Evolutionary conservation across 2,113 vertebrate species (phyloP), one percentile per base, ranked within the genome.

Genomic region (Tautogolabrus adspersus): DNA sequence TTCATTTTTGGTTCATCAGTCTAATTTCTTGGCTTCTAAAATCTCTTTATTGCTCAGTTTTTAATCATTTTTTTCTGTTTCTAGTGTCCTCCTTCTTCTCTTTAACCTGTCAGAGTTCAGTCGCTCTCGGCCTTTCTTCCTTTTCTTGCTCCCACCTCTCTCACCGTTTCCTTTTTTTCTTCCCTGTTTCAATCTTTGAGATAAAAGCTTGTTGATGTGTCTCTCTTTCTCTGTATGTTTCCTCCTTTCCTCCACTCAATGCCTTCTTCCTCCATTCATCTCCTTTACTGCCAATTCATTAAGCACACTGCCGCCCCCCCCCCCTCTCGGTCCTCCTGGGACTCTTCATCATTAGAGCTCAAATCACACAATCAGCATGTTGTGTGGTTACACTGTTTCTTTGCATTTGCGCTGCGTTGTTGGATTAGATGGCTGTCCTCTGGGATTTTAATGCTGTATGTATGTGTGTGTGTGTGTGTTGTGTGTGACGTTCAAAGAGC

Each of bases 401-500:
- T 42, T 70, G 72, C 61, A 23, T 81, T 69, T 62, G 51, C 49
- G n/a, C 54, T 18, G 75, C 54, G 9, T 13, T 67, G 77, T 67
- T 67, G 84, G 70, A 69, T 67, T 73, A 61, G 86, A 92, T 91
- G 87, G 93, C 91, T 88, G 91, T 94, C 93, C 86, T 85, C 37
- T 49, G 73, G 52, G 69, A 60, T 46, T 56, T 62, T 65, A 26
- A 55, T 91, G 72, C 66, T 55, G 47, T 19, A 57, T 61, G 70
- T 59, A 63, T 47, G 61, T 46, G 44, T 34, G 47, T 18, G 37
- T 56, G 92, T n/a, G 46, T 34, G 30, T 34, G 30, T 49, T 49
- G 47, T 18, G 37, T 56, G 92, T n/a, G 46, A 59, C n/a, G 84
- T 94, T 96, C 93, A 95, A 95, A 96, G 91, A 93, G 94, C 92